phyloP scores from a whole-genome alignment of 2,888 invertebrate genomes.

The Leptinotarsa peninsularis region DNA sequence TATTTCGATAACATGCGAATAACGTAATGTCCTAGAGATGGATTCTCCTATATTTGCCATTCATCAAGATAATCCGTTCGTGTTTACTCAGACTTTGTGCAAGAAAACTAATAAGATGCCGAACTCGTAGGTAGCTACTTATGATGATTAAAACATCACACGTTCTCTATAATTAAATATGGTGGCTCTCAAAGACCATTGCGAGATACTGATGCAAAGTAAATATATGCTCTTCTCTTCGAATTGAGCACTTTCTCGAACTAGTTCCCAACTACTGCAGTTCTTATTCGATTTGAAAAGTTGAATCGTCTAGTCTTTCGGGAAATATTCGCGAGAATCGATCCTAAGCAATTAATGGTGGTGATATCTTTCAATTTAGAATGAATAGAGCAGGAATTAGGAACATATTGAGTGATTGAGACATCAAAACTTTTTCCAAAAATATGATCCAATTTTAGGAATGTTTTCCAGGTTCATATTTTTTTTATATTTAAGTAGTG shows the following conservation, averaged over 20 bases:
- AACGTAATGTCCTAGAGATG: background rate
- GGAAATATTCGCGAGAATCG: background rate
- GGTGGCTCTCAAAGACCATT: conserved; percentile 50
- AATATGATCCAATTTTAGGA: too few species aligned
- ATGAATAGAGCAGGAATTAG: background rate
- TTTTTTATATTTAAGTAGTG: too few species aligned
- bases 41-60: conserved; percentile 61
- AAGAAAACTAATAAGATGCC: conserved; percentile 64
- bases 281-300: conserved; percentile 12
- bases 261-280: background rate
- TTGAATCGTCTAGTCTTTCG: background rate
- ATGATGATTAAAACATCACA: conserved; percentile 65
- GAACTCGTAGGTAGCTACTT: conserved; percentile 61
- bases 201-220: conserved; percentile 35
- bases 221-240: conserved; percentile 28
- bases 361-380: background rate
- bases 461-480: too few species aligned
- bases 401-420: too few species aligned
- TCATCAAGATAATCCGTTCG: conserved; percentile 65
- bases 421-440: too few species aligned
- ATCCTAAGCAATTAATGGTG: background rate
- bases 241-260: conserved; percentile 1
- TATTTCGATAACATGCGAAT: background rate
- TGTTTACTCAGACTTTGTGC: conserved; percentile 53
- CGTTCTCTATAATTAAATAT: conserved; percentile 62